phyloP scores from a whole-genome alignment of 2,797 vertebrate genomes.

The Sylvilagus floridanus region DNA sequence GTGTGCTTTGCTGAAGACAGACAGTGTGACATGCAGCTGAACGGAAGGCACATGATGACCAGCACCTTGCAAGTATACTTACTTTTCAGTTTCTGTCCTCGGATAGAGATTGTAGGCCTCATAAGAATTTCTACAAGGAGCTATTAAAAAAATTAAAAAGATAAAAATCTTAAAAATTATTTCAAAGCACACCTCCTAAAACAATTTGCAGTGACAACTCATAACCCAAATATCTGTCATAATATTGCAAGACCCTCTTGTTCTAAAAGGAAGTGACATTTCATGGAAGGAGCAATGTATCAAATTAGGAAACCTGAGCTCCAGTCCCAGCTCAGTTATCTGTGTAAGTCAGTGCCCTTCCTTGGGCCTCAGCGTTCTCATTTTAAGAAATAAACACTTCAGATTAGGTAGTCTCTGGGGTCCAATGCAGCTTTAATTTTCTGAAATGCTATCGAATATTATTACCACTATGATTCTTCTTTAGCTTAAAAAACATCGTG shows the following conservation, averaged over 20 bases:
- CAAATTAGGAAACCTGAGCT: neutral
- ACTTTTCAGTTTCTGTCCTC: slow-evolving; percentile 97
- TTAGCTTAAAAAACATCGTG: slow-evolving; percentile 50
- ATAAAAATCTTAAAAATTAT: slow-evolving; percentile 73
- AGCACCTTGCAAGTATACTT: slow-evolving; percentile 85
- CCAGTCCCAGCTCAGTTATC: neutral
- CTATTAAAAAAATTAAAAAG: slow-evolving; percentile 85
- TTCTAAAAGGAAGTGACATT: neutral
- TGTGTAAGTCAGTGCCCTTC: neutral
- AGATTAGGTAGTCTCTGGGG: slow-evolving; percentile 37
- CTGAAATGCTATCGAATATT: slow-evolving; percentile 3
- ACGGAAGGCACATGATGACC: neutral
- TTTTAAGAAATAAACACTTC: slow-evolving; percentile 35
- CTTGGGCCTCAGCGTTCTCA: neutral
- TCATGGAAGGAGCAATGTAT: neutral
- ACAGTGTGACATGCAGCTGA: neutral
- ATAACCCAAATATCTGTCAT: slow-evolving; percentile 6
- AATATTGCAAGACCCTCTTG: neutral
- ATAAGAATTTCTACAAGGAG: slow-evolving; percentile 98
- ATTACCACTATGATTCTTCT: neutral
- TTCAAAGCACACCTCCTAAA: slow-evolving; percentile 70
- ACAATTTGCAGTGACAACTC: slow-evolving; percentile 19
- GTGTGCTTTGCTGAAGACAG: neutral
- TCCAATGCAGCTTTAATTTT: slow-evolving; percentile 30
- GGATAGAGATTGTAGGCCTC: slow-evolving; percentile 96